Evolutionary conservation across 1,140 invertebrate species (phyloP).

Genomic region (Philaenus spumarius): DNA sequence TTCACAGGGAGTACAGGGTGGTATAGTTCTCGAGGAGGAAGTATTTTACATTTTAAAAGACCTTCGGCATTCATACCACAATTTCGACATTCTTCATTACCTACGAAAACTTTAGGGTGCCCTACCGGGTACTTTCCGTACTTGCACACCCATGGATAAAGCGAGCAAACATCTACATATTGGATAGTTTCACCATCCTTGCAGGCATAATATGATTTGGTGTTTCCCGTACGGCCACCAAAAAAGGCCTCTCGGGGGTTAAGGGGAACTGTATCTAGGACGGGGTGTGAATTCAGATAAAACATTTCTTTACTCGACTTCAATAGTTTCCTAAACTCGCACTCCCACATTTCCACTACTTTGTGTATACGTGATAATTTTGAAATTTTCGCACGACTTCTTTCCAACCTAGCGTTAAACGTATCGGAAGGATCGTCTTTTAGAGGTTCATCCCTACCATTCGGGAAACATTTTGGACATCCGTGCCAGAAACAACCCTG

Average conservation of each 20-base stretch:
- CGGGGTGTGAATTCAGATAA: not conserved
- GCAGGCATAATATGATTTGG: conserved; percentile 26
- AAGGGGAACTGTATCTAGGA: not conserved
- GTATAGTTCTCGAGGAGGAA: conserved; percentile 33
- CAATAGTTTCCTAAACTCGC: not conserved
- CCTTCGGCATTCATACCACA: conserved; percentile 2
- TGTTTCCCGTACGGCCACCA: not conserved
- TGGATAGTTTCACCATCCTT: conserved; percentile 33
- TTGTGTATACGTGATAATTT: not conserved
- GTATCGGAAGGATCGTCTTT: not conserved
- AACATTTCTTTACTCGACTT: not conserved
- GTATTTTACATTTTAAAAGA: conserved; percentile 29
- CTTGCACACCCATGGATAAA: conserved; percentile 35
- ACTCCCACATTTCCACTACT: not conserved
- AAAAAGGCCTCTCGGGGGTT: not conserved
- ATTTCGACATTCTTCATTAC: conserved; percentile 10
- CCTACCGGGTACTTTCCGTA: conserved; percentile 35
- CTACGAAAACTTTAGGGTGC: conserved; percentile 35
- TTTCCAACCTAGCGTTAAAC: not conserved
- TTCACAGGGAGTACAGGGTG: conserved; percentile 32
- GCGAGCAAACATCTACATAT: conserved; percentile 32
- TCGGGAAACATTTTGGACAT: conserved; percentile 6
- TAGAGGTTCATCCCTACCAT: not conserved
- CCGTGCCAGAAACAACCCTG: conserved; percentile 10
- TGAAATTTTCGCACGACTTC: not conserved